Conservation (phyloP, 2,797 vertebrate species). For the Oryzias sinensis region DNA sequence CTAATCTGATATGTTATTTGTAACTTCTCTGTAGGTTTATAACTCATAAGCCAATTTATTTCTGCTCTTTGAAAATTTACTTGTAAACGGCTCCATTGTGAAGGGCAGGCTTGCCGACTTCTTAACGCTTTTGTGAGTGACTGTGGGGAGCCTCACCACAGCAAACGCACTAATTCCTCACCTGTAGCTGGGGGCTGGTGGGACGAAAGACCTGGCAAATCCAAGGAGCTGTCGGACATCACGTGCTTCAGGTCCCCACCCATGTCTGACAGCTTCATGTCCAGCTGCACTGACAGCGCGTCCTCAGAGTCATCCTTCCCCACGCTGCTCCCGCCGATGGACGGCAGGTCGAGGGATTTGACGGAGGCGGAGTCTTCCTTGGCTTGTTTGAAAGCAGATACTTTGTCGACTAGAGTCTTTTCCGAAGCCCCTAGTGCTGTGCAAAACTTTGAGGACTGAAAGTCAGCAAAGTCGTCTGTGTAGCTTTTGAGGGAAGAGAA, state of each 20-base stretch:
- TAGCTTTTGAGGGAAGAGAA: slow-evolving; percentile 82
- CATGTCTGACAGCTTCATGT: slow-evolving; percentile 98
- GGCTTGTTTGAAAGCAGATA: slow-evolving; percentile 89
- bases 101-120: slow-evolving; percentile 36
- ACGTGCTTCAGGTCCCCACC: slow-evolving; percentile 98
- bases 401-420: slow-evolving; percentile 91
- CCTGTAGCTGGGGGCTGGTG: slow-evolving; percentile 98
- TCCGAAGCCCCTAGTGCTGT: slow-evolving; percentile 81
- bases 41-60: slow-evolving; percentile 29
- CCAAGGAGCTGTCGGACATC: slow-evolving; percentile 99
- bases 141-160: slow-evolving; percentile 84
- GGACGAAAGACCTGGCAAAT: slow-evolving; percentile 95
- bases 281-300: slow-evolving; percentile 95
- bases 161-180: slow-evolving; percentile 99
- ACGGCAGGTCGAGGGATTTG: slow-evolving; percentile 97
- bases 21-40: slow-evolving; percentile 43
- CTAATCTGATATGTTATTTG: slow-evolving; percentile 52
- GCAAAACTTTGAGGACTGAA: slow-evolving; percentile 90
- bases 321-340: slow-evolving; percentile 94
- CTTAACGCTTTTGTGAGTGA: slow-evolving; percentile 36
- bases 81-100: slow-evolving; percentile 30
- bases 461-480: slow-evolving; percentile 93
- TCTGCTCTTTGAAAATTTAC: slow-evolving; percentile 47
- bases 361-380: slow-evolving; percentile 97
- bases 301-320: slow-evolving; percentile 98